These are phyloP conservation scores for Nowickia ferox DNA, from an alignment of 2,888 invertebrate species.

Conservation along the genomic window DNA sequence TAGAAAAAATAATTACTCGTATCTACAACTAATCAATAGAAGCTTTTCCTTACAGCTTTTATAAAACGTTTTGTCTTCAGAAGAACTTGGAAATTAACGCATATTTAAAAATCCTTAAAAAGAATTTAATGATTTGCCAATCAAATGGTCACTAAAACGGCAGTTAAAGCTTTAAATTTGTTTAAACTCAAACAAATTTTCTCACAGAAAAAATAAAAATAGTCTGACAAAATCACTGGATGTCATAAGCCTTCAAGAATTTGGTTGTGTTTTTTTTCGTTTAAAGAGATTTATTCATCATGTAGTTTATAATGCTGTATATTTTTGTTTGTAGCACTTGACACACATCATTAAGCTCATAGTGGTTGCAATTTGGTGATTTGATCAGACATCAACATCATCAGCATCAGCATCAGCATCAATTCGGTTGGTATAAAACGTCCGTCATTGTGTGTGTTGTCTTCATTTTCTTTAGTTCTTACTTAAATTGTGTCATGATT, in stretches of 20 bases:
- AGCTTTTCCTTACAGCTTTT: not conserved
- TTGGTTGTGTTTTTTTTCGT: not conserved
- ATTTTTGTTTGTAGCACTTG: slow-evolving; percentile 56
- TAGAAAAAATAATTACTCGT: slow-evolving; percentile 46
- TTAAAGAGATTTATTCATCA: slow-evolving; percentile 10
- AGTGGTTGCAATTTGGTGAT: slow-evolving; percentile 27
- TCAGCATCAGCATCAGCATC: not conserved
- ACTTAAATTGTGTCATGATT: slow-evolving; percentile 72
- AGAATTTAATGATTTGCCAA: slow-evolving; percentile 47
- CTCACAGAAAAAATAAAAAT: not conserved
- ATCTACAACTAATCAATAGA: slow-evolving; percentile 22
- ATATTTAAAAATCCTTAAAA: slow-evolving; percentile 43
- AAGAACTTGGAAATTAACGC: slow-evolving; percentile 34
- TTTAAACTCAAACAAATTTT: not conserved
- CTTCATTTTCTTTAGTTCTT: slow-evolving; percentile 70
- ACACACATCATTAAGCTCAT: slow-evolving; percentile 65
- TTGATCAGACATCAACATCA: slow-evolving; percentile 39
- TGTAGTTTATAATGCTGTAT: not conserved
- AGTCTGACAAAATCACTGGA: not conserved
- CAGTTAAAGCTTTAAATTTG: slow-evolving; percentile 14
- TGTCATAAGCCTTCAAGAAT: not conserved
- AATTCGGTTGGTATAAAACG: slow-evolving; percentile 24
- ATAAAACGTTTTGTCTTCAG: not conserved
- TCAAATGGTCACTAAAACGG: slow-evolving; percentile 31
- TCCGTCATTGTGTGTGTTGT: slow-evolving; percentile 50